A percentile compares a stretch with the other conserved stretches of the same genome.
Evolutionary conservation across 2,113 vertebrate species (phyloP).

Genomic region (Mirounga angustirostris): DNA sequence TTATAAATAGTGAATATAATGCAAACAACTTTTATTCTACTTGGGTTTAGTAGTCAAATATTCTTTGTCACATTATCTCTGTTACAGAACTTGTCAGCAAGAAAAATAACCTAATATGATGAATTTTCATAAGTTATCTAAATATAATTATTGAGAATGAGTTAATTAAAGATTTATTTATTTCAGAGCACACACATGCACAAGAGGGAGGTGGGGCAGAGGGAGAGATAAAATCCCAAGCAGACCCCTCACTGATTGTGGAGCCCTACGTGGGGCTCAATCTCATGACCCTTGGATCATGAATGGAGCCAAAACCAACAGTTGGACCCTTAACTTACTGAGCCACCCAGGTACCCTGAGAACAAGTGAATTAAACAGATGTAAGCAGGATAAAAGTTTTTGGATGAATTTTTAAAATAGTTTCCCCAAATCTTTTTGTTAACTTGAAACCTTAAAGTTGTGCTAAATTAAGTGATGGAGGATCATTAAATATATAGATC

Average conservation of each 20-base stretch:
- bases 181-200: background rate
- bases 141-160: background rate
- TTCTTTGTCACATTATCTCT: background rate
- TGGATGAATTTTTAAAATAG: background rate
- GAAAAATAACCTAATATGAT: background rate
- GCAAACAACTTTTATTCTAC: background rate
- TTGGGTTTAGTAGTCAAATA: background rate
- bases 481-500: background rate
- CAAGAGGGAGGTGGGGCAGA: background rate
- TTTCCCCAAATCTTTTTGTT: background rate
- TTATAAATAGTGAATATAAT: background rate
- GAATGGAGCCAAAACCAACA: background rate
- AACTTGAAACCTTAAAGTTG: background rate
- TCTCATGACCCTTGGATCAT: background rate
- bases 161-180: background rate
- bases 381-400: background rate
- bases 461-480: background rate
- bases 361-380: background rate
- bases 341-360: background rate
- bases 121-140: background rate
- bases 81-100: background rate
- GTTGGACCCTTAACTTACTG: background rate
- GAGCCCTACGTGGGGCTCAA: background rate
- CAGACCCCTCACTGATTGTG: background rate
- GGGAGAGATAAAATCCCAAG: background rate